Conservation (phyloP, 2,113 vertebrate species). For the Sinocyclocheilus rhinocerous region DNA sequence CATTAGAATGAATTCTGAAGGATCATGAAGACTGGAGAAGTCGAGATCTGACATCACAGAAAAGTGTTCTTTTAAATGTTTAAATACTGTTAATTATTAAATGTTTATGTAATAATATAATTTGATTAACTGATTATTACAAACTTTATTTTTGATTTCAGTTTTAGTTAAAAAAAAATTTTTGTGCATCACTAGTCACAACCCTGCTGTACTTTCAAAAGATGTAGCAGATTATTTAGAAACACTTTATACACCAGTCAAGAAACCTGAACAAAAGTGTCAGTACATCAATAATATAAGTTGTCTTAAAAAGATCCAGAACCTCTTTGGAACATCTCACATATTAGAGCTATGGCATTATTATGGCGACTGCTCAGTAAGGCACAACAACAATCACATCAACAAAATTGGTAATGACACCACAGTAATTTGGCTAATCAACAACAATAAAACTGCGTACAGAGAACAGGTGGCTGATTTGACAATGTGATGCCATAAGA, state of each 20-base stretch:
- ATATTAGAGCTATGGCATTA: not conserved
- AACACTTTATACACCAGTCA: not conserved
- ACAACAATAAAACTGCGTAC: conserved; percentile 6
- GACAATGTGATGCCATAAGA: not conserved
- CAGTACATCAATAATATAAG: not conserved
- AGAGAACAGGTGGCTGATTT: conserved; percentile 16
- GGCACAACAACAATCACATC: conserved; percentile 31
- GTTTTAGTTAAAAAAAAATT: no score
- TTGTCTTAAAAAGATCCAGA: not conserved
- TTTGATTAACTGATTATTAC: no score
- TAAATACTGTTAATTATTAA: no score
- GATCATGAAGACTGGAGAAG: no score
- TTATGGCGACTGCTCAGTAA: conserved; percentile 2
- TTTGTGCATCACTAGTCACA: not conserved
- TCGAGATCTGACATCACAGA: no score
- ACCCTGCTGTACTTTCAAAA: not conserved
- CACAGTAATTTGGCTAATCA: conserved; percentile 31
- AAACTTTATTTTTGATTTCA: no score
- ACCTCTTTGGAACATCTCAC: not conserved
- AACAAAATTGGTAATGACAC: conserved; percentile 21
- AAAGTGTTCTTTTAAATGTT: no score
- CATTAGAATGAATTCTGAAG: no score
- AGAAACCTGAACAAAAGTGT: not conserved
- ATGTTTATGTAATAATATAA: no score
- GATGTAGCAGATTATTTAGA: not conserved